Conservation (phyloP, 2,888 invertebrate genomes). For the Drosophila sordidapex region DNA sequence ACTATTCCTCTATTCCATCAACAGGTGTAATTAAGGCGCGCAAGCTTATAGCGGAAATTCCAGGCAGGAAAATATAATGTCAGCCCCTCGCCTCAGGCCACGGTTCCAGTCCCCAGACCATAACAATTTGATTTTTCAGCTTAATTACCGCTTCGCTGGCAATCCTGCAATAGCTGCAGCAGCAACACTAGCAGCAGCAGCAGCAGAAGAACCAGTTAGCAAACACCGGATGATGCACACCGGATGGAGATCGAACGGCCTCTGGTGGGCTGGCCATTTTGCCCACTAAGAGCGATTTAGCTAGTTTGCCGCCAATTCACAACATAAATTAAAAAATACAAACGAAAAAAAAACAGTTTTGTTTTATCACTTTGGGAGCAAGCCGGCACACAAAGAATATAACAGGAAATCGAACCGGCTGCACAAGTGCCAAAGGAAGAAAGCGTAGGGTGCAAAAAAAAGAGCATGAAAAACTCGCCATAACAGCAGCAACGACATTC, state of each 20-base stretch:
- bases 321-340: constrained; percentile 48
- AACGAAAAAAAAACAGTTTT: constrained; percentile 39
- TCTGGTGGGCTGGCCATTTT: constrained; percentile 43
- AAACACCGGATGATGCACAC: constrained; percentile 67
- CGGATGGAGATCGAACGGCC: constrained; percentile 47
- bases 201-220: constrained; percentile 62
- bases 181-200: constrained; percentile 1
- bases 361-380: constrained; percentile 65
- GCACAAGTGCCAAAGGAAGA: constrained; percentile 45
- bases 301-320: constrained; percentile 54
- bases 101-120: constrained; percentile 34
- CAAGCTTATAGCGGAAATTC: constrained; percentile 71
- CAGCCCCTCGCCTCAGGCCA: constrained; percentile 2
- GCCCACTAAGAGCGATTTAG: constrained; percentile 13
- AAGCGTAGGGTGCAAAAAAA: constrained; percentile 43
- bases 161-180: constrained; percentile 57
- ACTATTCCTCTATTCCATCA: constrained; percentile 65
- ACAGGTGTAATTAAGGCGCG: constrained; percentile 69
- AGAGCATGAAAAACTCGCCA: constrained; percentile 31
- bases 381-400: constrained; percentile 33
- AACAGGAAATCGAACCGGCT: constrained; percentile 84
- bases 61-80: constrained; percentile 75
- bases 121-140: constrained; percentile 76
- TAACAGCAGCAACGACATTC: constrained; percentile 16
- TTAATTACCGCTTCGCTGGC: constrained; percentile 63